Base-by-base conservation (phyloP, 2,797 vertebrate genomes). In the Manis pentadactyla region DNA sequence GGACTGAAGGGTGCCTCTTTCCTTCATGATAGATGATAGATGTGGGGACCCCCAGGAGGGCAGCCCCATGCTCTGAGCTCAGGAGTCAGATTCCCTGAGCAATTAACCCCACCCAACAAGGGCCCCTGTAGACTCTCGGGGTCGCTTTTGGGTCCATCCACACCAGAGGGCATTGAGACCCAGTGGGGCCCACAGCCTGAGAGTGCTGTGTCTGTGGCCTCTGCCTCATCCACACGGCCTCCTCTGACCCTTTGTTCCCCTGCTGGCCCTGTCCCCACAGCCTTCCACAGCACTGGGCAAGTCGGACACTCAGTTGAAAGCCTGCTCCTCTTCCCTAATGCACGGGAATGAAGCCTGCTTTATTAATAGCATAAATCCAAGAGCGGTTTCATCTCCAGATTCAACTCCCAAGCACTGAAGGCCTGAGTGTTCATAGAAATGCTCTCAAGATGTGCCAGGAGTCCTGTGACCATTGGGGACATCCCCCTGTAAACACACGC, bases 331-430 rank as follows among this genome's bases (percentile, higher is more conserved):
- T 94, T 51, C 37, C 74, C 63, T 92, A 86, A 69, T 93, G 87
- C 79, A 63, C 77, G 96, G 97, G 77, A 97, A 98, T 97, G 97
- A 93, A 64, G 37, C n/a, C 96, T 17, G 57, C 93, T 95, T 97
- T 93, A 94, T 96, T 98, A 98, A 97, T 69, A 92, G 93, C 73
- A 90, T 97, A 98, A 98, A 98, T 0, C 89, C 94, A 95, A 96
- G 34, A 71, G 82, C 27, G 73, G 79, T 95, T 97, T 97, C 96
- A 91, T 97, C 95, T 98, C 97, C 95, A 82, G 87, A 92, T 90
- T 97, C 96, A 94, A 96, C 95, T 97, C 94, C 93, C 91, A 90
- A 97, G 79, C 85, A 84, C 92, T 75, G 25, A 96, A 0, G 93
- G 78, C 96, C 92, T 81, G 79, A 97, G 87, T 95, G 89, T 94